These are phyloP conservation scores for Parapsyche elsis DNA, from an alignment of 1,140 invertebrate species.

Conservation along the genomic window DNA sequence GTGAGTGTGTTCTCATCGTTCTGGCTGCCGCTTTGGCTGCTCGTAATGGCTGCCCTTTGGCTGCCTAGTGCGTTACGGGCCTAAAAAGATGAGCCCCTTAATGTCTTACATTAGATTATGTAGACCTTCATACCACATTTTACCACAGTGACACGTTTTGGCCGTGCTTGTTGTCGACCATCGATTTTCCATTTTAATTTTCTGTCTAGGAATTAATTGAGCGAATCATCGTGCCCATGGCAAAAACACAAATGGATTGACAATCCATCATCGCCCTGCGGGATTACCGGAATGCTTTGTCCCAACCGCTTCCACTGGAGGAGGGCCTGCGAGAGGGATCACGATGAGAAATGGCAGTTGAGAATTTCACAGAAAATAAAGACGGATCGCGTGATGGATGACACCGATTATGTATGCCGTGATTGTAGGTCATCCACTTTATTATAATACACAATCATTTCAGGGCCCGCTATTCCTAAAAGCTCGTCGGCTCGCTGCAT, in stretches of 20 bases:
- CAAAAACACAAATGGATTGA: slow-evolving; percentile 23
- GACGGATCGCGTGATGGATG: slow-evolving; percentile 16
- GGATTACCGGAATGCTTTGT: slow-evolving; percentile 25
- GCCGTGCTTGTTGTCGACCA: too few species aligned
- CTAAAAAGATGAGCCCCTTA: too few species aligned
- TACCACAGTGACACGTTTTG: too few species aligned
- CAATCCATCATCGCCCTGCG: slow-evolving; percentile 11
- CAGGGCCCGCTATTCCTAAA: background rate
- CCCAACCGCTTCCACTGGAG: background rate
- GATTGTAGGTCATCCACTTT: slow-evolving; percentile 8
- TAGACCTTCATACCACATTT: too few species aligned
- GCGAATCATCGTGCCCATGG: slow-evolving; percentile 1
- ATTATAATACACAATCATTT: background rate
- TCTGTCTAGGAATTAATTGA: background rate
- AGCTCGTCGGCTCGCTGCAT: background rate
- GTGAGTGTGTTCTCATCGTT: too few species aligned
- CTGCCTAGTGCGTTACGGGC: too few species aligned
- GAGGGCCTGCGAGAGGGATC: background rate
- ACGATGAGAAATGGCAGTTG: background rate
- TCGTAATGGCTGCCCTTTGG: too few species aligned
- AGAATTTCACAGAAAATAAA: slow-evolving; percentile 6
- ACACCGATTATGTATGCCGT: slow-evolving; percentile 27
- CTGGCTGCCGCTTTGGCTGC: too few species aligned
- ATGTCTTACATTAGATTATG: too few species aligned
- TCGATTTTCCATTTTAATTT: too few species aligned